Evolutionary conservation across 2,888 invertebrate genomes (phyloP).

Genomic region (Epinotia brunnichana): DNA sequence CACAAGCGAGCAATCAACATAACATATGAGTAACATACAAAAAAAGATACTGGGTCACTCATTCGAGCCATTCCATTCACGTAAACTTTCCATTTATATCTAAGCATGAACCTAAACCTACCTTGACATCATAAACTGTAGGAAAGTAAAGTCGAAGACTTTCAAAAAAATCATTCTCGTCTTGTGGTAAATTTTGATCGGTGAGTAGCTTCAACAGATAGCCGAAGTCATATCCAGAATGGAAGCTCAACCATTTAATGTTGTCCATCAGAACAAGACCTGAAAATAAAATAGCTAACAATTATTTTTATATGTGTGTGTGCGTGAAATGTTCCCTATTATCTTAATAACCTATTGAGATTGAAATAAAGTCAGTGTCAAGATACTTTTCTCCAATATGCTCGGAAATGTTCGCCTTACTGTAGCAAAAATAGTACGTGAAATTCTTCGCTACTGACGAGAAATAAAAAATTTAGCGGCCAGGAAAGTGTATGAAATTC

Average conservation of each 20-base stretch:
- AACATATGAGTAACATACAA: too few relatives aligned
- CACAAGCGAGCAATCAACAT: neutral
- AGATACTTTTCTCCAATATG: too few relatives aligned
- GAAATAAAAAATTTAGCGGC: too few relatives aligned
- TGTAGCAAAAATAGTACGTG: too few relatives aligned
- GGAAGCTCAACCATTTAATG: constrained; percentile 98
- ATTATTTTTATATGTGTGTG: neutral
- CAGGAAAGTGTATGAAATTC: too few relatives aligned
- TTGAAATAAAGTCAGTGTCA: too few relatives aligned
- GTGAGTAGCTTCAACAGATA: constrained; percentile 96
- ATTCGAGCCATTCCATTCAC: neutral
- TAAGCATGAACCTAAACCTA: constrained; percentile 57
- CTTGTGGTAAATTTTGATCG: constrained; percentile 93
- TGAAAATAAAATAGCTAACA: constrained; percentile 45
- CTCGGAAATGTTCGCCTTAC: too few relatives aligned
- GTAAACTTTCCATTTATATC: neutral
- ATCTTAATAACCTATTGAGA: too few relatives aligned
- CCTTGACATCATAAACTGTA: constrained; percentile 97
- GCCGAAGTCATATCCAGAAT: constrained; percentile 98
- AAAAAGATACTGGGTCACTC: neutral
- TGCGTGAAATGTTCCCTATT: too few relatives aligned
- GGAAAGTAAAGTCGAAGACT: constrained; percentile 95
- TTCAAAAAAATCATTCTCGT: constrained; percentile 96
- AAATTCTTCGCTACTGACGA: too few relatives aligned
- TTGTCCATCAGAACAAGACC: constrained; percentile 95